Evolutionary conservation across 2,797 vertebrate species (phyloP).

Genomic region (Jordanella pulchra): DNA sequence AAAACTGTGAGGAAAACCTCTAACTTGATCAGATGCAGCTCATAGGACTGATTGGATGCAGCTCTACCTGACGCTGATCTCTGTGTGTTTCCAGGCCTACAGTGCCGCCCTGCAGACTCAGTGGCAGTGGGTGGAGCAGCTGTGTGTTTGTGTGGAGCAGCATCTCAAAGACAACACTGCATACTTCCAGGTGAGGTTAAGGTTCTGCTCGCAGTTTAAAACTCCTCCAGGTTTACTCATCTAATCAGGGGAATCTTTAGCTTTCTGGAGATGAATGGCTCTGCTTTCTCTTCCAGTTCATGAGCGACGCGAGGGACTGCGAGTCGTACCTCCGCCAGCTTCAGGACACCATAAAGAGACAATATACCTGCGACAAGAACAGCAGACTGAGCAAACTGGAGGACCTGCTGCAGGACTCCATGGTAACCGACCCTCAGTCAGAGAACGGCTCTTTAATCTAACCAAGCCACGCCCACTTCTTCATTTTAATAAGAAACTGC

Average conservation of each 20-base stretch:
- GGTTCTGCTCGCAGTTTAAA: neutral
- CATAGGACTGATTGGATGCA: too few relatives aligned
- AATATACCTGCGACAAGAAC: constrained; percentile 93
- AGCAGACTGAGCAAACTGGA: constrained; percentile 92
- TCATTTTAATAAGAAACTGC: too few relatives aligned
- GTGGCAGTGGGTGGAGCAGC: constrained; percentile 95
- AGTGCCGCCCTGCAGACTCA: constrained; percentile 94
- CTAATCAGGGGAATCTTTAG: too few relatives aligned
- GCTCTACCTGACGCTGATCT: too few relatives aligned
- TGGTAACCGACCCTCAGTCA: constrained; percentile 78
- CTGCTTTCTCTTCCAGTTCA: constrained; percentile 80
- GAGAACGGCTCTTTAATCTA: neutral
- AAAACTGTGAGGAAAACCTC: too few relatives aligned
- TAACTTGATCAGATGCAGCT: too few relatives aligned
- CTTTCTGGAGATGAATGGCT: neutral
- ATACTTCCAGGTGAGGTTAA: constrained; percentile 90
- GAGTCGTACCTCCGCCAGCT: constrained; percentile 91
- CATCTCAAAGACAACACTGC: constrained; percentile 92
- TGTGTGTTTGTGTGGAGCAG: constrained; percentile 94
- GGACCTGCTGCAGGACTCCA: constrained; percentile 97
- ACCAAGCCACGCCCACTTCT: too few relatives aligned
- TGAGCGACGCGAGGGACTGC: constrained; percentile 89
- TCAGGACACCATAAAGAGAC: constrained; percentile 94
- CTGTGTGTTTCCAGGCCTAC: constrained; percentile 84
- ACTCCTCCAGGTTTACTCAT: neutral